These are phyloP conservation scores for Rhodinocichla rosea DNA, from an alignment of 2,113 vertebrate genomes.

Conservation along the genomic window DNA sequence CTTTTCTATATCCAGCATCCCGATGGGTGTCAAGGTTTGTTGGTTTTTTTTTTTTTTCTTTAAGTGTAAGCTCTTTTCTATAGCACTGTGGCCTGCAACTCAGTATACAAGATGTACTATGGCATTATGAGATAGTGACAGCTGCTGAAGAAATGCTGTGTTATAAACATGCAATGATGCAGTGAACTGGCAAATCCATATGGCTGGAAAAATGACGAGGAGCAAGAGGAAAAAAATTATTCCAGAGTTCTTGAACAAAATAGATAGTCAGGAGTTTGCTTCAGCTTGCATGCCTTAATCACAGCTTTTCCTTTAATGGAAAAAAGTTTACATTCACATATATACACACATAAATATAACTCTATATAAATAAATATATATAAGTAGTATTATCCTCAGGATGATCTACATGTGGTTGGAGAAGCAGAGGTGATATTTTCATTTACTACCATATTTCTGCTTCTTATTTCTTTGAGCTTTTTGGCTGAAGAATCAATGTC, in stretches of 20 bases:
- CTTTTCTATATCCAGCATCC: background rate
- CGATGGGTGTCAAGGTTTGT: background rate
- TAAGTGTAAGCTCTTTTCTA: constrained; percentile 53
- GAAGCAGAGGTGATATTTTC: background rate
- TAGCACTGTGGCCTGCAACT: constrained; percentile 43
- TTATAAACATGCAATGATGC: constrained; percentile 71
- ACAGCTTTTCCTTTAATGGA: background rate
- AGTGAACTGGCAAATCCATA: constrained; percentile 72
- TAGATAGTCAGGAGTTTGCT: background rate
- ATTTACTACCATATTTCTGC: background rate
- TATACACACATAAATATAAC: background rate
- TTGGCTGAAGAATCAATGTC: background rate
- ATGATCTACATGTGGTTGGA: background rate
- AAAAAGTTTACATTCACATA: background rate
- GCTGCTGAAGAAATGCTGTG: constrained; percentile 68
- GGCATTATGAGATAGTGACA: constrained; percentile 67
- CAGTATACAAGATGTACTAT: constrained; percentile 18
- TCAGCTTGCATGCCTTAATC: background rate
- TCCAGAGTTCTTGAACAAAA: constrained; percentile 1
- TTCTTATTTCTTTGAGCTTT: background rate
- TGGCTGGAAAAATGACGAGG: constrained; percentile 42
- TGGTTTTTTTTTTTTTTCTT: background rate
- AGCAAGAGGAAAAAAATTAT: background rate
- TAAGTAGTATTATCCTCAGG: background rate
- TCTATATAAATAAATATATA: background rate